phyloP scores from a whole-genome alignment of 2,113 vertebrate genomes.

The Amblyopsis rosae region DNA sequence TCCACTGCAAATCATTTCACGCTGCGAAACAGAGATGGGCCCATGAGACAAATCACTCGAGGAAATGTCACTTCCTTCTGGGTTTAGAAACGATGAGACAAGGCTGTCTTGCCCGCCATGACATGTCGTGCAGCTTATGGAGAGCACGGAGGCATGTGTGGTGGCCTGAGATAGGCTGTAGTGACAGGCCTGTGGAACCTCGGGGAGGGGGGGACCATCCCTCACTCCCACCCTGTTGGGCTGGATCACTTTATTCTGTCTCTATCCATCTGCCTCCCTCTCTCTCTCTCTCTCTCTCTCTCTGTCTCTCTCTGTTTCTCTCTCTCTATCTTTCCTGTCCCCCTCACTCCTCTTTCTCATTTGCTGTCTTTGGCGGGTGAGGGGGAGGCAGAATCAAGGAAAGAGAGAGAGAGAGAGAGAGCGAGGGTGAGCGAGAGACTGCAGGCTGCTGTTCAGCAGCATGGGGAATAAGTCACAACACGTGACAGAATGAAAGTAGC shows the following conservation, averaged over 20 bases:
- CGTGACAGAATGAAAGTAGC: not conserved
- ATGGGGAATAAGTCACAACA: too few species aligned
- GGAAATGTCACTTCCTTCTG: constrained; percentile 10
- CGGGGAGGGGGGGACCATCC: constrained; percentile 45
- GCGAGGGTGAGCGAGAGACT: too few species aligned
- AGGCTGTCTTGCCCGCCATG: constrained; percentile 29
- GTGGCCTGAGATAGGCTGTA: constrained; percentile 51
- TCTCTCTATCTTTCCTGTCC: not conserved
- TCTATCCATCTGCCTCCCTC: constrained; percentile 11
- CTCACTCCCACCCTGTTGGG: constrained; percentile 46
- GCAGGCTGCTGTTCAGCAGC: not conserved
- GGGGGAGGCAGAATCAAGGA: not conserved
- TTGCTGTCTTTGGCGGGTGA: not conserved
- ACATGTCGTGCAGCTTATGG: constrained; percentile 50
- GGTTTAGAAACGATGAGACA: constrained; percentile 19
- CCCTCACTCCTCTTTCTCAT: not conserved
- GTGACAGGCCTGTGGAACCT: constrained; percentile 48
- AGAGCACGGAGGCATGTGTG: constrained; percentile 39
- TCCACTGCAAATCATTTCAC: constrained; percentile 13
- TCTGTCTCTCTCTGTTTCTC: constrained; percentile 3
- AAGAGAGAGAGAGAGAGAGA: too few species aligned
- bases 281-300: constrained; percentile 12
- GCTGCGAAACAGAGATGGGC: not conserved
- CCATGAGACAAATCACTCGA: constrained; percentile 15
- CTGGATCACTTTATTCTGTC: constrained; percentile 27